These are phyloP conservation scores for Drosophila bifasciata DNA, from an alignment of 1,140 invertebrate genomes.

Conservation along the genomic window DNA sequence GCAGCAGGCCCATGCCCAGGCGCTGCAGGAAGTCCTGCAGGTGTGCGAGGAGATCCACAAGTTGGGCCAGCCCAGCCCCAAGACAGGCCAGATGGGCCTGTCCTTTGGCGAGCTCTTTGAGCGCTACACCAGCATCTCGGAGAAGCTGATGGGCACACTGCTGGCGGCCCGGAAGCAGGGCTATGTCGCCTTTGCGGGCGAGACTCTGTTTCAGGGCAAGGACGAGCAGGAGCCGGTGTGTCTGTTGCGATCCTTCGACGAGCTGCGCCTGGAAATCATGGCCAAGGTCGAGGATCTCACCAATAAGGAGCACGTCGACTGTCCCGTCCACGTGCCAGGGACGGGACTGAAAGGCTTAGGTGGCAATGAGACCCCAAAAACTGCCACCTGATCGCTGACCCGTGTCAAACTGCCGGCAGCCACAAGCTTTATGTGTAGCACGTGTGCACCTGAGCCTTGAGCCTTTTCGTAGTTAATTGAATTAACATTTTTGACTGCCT, in stretches of 20 bases:
- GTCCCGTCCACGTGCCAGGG: neutral
- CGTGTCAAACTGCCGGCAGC: slow-evolving; percentile 24
- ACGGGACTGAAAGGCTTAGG: slow-evolving; percentile 14
- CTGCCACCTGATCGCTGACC: slow-evolving; percentile 43
- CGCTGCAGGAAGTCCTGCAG: slow-evolving; percentile 61
- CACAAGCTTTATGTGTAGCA: slow-evolving; percentile 13
- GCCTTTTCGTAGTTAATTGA: slow-evolving; percentile 68
- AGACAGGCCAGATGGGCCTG: neutral
- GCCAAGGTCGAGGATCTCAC: slow-evolving; percentile 50
- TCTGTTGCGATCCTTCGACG: slow-evolving; percentile 30
- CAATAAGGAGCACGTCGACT: slow-evolving; percentile 5
- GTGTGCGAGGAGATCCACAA: slow-evolving; percentile 47
- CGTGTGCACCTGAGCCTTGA: slow-evolving; percentile 37
- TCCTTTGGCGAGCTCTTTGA: slow-evolving; percentile 54
- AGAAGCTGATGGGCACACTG: slow-evolving; percentile 62
- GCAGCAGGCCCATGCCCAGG: slow-evolving; percentile 40
- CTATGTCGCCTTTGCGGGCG: slow-evolving; percentile 56
- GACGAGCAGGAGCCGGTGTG: slow-evolving; percentile 43
- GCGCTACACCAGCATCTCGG: slow-evolving; percentile 61
- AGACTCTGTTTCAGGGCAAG: slow-evolving; percentile 65
- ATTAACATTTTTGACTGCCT: slow-evolving; percentile 48
- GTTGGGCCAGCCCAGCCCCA: neutral
- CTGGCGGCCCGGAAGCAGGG: slow-evolving; percentile 52
- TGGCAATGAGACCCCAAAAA: slow-evolving; percentile 7
- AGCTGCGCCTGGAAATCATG: slow-evolving; percentile 45